Base-by-base conservation (phyloP, 1,140 invertebrate species). In the Galleria mellonella region DNA sequence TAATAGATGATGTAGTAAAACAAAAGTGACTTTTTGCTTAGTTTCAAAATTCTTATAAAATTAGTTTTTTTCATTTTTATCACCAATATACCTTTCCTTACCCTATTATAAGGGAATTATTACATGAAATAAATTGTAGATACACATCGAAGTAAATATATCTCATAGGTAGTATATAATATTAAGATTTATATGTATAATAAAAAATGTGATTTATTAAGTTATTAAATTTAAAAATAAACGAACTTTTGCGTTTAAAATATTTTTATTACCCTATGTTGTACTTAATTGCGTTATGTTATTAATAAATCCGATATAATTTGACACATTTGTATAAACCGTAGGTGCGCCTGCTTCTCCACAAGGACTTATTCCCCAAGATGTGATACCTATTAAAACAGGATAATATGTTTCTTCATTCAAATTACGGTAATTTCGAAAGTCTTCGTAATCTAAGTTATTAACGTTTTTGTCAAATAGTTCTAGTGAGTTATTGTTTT, bases 311-410 rank as follows among this genome's bases (percentile, higher is more conserved):
- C 87, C 74, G 11, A 89, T 44, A 59, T 89, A 92, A 9, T 87
- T 65, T 0, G 90, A 88, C 1, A 93, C 90, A 55, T 88, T 89
- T 0, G 92, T 92, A 66, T 92, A 94, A 0, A 94, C 89, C 0
- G 92, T 92, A 0, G 93, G 93, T 0, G 87, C 77, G 10, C 89
- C 88, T 54, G 69, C 75, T 12, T 72, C 55, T 2, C 92, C 91
- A 56, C 93, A 93, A 50, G 93, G 94, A 31, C 89, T 86, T 23
- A 90, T 77, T 9, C 93, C 93, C 91, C 92, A 94, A 1, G 93
- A 94, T 0, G 94, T 93, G n/a, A 94, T 75, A 12, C 94, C 94
- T 44, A 94, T 62, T 47, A 88, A 32, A 9, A 77, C 58, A 23
- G 65, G 65, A 13, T 55, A 41, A 13, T 44, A 36, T 37, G 60